A percentile compares a stretch with the other conserved stretches of the same genome.
These are phyloP conservation scores for Catocala sponsa DNA, from an alignment of 2,888 invertebrate species.

Conservation along the genomic window DNA sequence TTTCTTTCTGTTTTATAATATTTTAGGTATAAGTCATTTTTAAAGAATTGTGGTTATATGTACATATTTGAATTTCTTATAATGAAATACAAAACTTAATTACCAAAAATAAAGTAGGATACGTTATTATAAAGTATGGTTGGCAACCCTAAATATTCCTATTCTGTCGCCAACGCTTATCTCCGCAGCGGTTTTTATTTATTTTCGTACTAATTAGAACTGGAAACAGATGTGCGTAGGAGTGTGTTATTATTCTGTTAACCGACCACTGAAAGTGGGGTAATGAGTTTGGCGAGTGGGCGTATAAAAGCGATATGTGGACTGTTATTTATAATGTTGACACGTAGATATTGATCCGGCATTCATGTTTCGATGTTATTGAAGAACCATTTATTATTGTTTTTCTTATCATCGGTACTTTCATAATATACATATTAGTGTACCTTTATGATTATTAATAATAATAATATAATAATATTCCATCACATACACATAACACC, in stretches of 20 bases:
- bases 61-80: no score
- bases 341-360: constrained; percentile 7
- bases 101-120: no score
- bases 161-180: constrained; percentile 31
- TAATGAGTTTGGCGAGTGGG: constrained; percentile 35
- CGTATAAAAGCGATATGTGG: constrained; percentile 16
- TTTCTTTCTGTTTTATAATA: no score
- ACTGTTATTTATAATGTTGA: constrained; percentile 25
- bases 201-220: constrained; percentile 44
- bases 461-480: no score
- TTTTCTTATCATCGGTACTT: constrained; percentile 1
- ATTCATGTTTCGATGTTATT: constrained; percentile 5
- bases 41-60: no score
- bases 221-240: constrained; percentile 27
- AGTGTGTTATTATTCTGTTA: constrained; percentile 32
- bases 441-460: no score
- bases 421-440: no score
- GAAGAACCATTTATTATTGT: constrained; percentile 11
- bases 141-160: no score
- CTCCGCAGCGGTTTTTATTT: constrained; percentile 29
- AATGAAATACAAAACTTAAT: no score
- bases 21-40: no score
- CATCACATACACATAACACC: no score
- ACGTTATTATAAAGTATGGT: no score
- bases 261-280: constrained; percentile 29